These are phyloP conservation scores for Dendrocincla fuliginosa DNA, from an alignment of 2,797 vertebrate species.

Conservation along the genomic window DNA sequence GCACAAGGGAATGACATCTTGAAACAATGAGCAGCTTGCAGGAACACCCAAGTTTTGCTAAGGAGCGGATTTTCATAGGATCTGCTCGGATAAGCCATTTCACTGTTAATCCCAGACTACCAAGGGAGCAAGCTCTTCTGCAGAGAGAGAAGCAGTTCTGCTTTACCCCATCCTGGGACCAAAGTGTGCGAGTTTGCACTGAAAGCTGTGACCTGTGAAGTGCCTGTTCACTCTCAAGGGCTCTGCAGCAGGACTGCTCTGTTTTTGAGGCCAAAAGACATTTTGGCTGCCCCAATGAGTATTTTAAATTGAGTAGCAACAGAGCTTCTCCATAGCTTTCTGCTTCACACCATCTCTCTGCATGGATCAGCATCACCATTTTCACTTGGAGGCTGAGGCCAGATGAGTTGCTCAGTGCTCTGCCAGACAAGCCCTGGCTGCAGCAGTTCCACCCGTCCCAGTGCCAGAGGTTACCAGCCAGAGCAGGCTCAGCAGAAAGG, in stretches of 20 bases:
- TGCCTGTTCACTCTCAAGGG: background rate
- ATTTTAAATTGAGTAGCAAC: background rate
- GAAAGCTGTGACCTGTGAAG: background rate
- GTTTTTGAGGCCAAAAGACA: background rate
- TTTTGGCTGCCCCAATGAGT: background rate
- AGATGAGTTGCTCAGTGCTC: background rate
- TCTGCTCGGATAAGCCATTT: background rate
- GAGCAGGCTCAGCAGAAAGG: constrained; percentile 30
- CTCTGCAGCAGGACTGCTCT: background rate
- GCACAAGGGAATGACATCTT: background rate
- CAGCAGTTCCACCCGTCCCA: background rate
- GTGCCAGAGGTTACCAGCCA: background rate
- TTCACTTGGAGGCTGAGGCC: background rate
- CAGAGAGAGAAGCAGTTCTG: background rate
- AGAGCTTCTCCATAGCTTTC: background rate
- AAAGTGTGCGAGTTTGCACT: accelerated
- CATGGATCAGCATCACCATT: background rate
- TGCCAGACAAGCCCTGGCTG: background rate
- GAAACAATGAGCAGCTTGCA: constrained; percentile 4
- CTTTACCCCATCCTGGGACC: background rate
- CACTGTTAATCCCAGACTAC: background rate
- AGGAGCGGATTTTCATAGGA: background rate
- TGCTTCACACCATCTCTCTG: background rate
- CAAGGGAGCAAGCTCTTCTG: background rate
- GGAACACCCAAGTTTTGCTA: constrained; percentile 5